Conservation (phyloP, 2,113 vertebrate species). For the chimpanzee (Pan troglodytes) region NHGRI_mPanTro3-v2.1_pri NC_072402.2:3070501-3071000, state of each 20-base stretch:
- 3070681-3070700: fast-evolving
- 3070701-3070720: not conserved
- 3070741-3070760: not conserved
- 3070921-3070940: fast-evolving
- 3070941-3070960: fast-evolving
- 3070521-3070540: fast-evolving
- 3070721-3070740: too few relatives aligned
- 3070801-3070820: fast-evolving
- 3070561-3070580: not conserved
- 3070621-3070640: fast-evolving
- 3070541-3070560: fast-evolving
- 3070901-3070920: fast-evolving
- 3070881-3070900: fast-evolving
- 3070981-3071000: not conserved
- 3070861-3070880: fast-evolving
- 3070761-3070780: not conserved
- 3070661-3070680: not conserved
- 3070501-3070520: fast-evolving
- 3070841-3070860: fast-evolving
- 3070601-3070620: fast-evolving
- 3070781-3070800: fast-evolving
- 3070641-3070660: fast-evolving
- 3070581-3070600: fast-evolving
- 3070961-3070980: fast-evolving
- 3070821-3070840: not conserved